Conservation (phyloP, 2,113 vertebrate species). For the Microcebus jonahi region DNA sequence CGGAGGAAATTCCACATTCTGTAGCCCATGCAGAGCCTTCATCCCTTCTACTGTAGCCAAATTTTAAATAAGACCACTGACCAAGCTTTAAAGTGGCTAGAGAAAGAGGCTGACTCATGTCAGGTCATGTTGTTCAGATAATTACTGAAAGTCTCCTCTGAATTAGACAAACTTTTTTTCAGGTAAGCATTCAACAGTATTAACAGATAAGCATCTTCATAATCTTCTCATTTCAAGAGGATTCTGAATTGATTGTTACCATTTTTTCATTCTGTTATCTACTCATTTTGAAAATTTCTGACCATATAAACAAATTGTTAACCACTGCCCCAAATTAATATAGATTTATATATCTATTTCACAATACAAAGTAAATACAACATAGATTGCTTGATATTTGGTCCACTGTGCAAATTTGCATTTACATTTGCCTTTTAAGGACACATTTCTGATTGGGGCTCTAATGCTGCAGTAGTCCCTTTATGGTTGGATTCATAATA, state of each 20-base stretch:
- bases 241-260: not conserved
- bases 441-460: not conserved
- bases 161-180: not conserved
- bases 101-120: not conserved
- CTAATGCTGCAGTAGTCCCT: not conserved
- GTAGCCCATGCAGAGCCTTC: too few relatives aligned
- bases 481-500: not conserved
- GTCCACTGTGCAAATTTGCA: not conserved
- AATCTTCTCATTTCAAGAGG: not conserved
- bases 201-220: not conserved
- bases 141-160: not conserved
- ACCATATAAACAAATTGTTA: not conserved
- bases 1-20: not conserved
- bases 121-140: not conserved
- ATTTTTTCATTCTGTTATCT: not conserved
- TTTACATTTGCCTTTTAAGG: not conserved
- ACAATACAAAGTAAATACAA: not conserved
- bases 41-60: not conserved
- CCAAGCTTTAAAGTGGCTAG: not conserved
- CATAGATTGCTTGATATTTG: not conserved
- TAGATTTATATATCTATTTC: not conserved
- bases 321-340: not conserved
- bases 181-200: not conserved
- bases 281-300: not conserved
- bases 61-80: not conserved